A percentile compares a stretch with the other conserved stretches of the same genome.
Conservation (phyloP, 2,888 invertebrate species). For the Hesperia comma region DNA sequence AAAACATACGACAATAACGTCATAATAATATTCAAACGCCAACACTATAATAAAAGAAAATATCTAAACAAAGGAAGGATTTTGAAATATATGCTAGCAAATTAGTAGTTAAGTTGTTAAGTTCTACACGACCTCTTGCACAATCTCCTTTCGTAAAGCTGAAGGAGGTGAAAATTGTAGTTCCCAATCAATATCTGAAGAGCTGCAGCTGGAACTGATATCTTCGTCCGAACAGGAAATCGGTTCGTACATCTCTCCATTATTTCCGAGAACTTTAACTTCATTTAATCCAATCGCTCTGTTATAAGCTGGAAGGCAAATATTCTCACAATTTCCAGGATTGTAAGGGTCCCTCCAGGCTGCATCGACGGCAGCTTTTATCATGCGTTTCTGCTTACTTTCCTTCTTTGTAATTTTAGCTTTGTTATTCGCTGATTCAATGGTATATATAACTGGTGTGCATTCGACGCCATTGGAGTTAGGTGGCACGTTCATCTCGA, state of each 20-base stretch:
- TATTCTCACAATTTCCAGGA: constrained; percentile 61
- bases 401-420: constrained; percentile 55
- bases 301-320: constrained; percentile 61
- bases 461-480: constrained; percentile 47
- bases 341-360: constrained; percentile 59
- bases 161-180: constrained; percentile 69
- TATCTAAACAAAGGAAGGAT: neutral
- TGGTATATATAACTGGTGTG: constrained; percentile 64
- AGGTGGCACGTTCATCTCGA: constrained; percentile 63
- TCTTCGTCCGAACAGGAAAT: constrained; percentile 55
- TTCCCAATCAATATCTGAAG: constrained; percentile 72
- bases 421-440: constrained; percentile 58
- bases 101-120: neutral
- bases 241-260: constrained; percentile 40
- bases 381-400: constrained; percentile 50
- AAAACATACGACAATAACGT: neutral
- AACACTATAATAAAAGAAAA: neutral
- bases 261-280: constrained; percentile 36
- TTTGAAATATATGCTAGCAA: neutral
- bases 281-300: constrained; percentile 58
- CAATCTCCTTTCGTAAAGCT: neutral
- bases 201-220: constrained; percentile 58
- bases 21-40: neutral
- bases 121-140: neutral
- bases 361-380: constrained; percentile 53